Evolutionary conservation across 2,113 vertebrate genomes (phyloP), one percentile per base, ranked within the genome.

Genomic region (Platichthys stellatus): DNA sequence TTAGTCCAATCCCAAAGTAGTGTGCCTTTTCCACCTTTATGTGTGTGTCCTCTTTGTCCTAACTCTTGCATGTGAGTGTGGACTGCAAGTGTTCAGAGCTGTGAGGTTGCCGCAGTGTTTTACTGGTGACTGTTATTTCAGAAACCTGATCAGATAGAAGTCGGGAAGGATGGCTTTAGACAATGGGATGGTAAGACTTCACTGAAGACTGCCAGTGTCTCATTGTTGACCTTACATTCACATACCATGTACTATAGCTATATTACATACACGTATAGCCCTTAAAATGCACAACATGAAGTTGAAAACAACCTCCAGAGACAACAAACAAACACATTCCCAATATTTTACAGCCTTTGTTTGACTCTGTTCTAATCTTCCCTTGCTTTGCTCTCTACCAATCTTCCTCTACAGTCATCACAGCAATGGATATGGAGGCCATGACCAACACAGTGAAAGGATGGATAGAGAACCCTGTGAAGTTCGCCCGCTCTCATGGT

Each of bases 161-260:
- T 96, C 66, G 95, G 95, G 82, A 89, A 90, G 79, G 95, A 95
- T 90, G 95, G 95, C 94, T 96, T 95, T 95, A 96, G 77, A 90
- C 95, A 96, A 86, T 96, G 95, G 94, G 95, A 96, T 95, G 95
- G 95, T 97, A 95, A 98, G 98, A 94, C 88, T 88, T 94, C 85
- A 90, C 93, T 83, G 94, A 94, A 94, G 95, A 90, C 79, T 70
- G 74, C 81, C 83, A 80, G 23, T 84, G 74, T 83, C 72, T 91
- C 69, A 62, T 72, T 73, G 69, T 82, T 66, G 49, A 53, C 6
- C 31, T 31, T 31, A 31, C 20, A 13, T 72, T 68, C 43, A 73
- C 31, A 78, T 59, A 79, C 13, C 15, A 67, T 43, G 11, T 70
- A 40, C n/a, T 21, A 49, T 17, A 72, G 15, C 11, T 9, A 51